These are phyloP conservation scores for Drosophila macrothrix DNA, from an alignment of 2,888 invertebrate species.

Conservation along the genomic window DNA sequence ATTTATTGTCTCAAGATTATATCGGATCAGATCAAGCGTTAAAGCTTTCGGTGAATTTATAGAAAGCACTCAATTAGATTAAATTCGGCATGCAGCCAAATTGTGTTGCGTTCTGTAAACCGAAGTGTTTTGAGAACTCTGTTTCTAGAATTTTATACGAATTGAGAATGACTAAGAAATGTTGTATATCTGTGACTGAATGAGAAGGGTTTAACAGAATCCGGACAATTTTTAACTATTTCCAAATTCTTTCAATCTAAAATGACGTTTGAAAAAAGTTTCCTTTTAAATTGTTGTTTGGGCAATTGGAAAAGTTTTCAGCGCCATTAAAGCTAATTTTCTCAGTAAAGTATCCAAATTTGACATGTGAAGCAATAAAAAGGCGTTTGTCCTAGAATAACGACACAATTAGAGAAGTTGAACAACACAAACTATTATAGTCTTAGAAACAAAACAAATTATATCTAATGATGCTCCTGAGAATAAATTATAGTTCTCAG, in stretches of 20 bases:
- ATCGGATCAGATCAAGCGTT: conserved; percentile 21
- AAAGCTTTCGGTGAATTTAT: conserved; percentile 21
- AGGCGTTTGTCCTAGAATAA: neutral
- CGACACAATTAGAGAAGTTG: neutral
- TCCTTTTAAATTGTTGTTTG: neutral
- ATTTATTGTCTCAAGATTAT: conserved; percentile 43
- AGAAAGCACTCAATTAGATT: neutral
- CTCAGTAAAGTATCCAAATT: too few species aligned
- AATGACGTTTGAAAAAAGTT: neutral
- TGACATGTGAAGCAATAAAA: too few species aligned
- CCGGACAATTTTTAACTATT: neutral
- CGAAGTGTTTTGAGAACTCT: neutral
- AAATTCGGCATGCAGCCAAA: neutral
- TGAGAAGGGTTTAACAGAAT: neutral
- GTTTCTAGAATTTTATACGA: neutral
- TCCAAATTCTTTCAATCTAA: neutral
- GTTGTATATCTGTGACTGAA: neutral
- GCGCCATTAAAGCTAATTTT: neutral
- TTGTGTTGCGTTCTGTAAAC: neutral
- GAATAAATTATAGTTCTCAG: neutral
- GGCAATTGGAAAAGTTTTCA: neutral
- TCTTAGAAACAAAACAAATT: neutral
- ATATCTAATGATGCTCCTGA: neutral
- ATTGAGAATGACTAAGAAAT: neutral
- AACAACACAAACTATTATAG: neutral